A percentile compares a stretch with the other conserved stretches of the same genome.
Evolutionary conservation across 2,888 invertebrate genomes (phyloP).

Genomic region (Aplocera efformata): DNA sequence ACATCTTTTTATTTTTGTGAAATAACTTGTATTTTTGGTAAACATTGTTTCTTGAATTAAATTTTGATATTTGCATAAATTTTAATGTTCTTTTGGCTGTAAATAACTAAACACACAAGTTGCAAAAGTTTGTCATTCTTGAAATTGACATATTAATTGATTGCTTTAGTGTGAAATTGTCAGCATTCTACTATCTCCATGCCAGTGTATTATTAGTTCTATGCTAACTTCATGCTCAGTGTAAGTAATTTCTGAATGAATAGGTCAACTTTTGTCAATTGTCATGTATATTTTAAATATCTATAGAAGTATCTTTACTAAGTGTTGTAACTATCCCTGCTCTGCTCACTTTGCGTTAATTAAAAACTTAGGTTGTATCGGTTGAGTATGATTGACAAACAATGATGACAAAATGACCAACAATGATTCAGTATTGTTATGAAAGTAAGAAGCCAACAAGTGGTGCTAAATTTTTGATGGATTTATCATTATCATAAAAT

Average conservation of each 20-base stretch:
- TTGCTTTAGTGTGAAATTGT: not conserved
- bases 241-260: conserved; percentile 7
- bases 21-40: too few species aligned
- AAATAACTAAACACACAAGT: too few species aligned
- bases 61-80: too few species aligned
- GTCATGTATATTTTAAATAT: conserved; percentile 16
- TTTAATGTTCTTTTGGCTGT: too few species aligned
- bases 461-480: conserved; percentile 79
- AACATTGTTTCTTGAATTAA: too few species aligned
- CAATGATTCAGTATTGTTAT: conserved; percentile 17
- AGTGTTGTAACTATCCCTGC: conserved; percentile 9
- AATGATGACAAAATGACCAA: too few species aligned
- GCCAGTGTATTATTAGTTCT: conserved; percentile 2
- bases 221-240: conserved; percentile 5
- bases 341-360: conserved; percentile 16
- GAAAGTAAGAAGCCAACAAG: conserved; percentile 71
- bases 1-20: too few species aligned
- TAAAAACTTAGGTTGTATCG: conserved; percentile 16
- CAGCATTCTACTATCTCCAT: conserved; percentile 19
- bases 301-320: conserved; percentile 10
- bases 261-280: conserved; percentile 24
- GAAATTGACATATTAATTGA: too few species aligned
- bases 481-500: conserved; percentile 70
- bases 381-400: conserved; percentile 14
- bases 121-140: too few species aligned